A percentile compares a stretch with the other conserved stretches of the same genome.
phyloP scores from a whole-genome alignment of 92 coral and sea anemone species.

The Phenganax subtilis region DNA sequence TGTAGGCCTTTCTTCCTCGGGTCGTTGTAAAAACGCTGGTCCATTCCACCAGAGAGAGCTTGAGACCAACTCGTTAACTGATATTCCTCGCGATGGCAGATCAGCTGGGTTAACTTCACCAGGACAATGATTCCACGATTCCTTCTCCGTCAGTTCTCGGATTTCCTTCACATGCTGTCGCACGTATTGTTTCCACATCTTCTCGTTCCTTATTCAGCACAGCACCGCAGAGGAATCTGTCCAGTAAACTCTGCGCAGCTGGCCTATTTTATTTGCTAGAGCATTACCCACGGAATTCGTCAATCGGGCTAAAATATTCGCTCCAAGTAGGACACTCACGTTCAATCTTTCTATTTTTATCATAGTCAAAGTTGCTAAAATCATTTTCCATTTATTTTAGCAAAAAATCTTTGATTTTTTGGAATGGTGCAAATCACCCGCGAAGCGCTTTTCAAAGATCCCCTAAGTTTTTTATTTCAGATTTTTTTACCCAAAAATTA shows the following conservation, averaged over 20 bases:
- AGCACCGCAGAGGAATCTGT: constrained; percentile 23
- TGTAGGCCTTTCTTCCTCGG: constrained; percentile 21
- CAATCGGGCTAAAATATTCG: constrained; percentile 26
- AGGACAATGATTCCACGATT: constrained; percentile 24
- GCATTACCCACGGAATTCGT: constrained; percentile 3
- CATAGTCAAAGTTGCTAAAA: too few relatives aligned
- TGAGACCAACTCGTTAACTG: too few relatives aligned
- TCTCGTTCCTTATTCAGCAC: constrained; percentile 15
- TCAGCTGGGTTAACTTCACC: constrained; percentile 11
- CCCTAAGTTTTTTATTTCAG: too few relatives aligned
- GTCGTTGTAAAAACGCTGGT: too few relatives aligned
- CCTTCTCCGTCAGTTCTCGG: constrained; percentile 16
- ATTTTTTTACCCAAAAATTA: too few relatives aligned
- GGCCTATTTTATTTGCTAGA: background rate
- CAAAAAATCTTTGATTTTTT: too few relatives aligned
- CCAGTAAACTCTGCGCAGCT: constrained; percentile 15
- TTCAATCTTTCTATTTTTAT: too few relatives aligned
- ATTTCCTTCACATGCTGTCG: constrained; percentile 13
- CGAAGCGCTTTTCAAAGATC: too few relatives aligned
- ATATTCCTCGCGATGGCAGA: too few relatives aligned
- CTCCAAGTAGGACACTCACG: background rate
- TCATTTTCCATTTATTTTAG: too few relatives aligned
- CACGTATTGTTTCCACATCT: constrained; percentile 18
- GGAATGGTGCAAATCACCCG: too few relatives aligned
- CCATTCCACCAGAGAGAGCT: too few relatives aligned